A percentile compares a stretch with the other conserved stretches of the same genome.
Evolutionary conservation across 2,888 invertebrate genomes (phyloP).

Genomic region (Drosophila meridionalis): DNA sequence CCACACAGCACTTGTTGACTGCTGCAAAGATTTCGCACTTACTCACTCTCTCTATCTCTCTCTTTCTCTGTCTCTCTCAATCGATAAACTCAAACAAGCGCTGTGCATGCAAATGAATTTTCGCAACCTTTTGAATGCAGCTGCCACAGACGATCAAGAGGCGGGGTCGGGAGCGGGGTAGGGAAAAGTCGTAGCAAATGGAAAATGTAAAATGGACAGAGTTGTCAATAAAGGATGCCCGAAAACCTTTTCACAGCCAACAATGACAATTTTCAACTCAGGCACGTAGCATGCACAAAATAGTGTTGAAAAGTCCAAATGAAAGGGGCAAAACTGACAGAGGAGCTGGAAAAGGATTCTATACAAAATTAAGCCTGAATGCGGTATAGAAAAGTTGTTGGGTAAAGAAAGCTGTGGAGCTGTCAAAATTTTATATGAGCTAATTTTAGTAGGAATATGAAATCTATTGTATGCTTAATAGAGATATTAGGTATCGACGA

Average conservation of each 20-base stretch:
- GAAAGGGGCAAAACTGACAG: neutral
- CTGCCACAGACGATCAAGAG: neutral
- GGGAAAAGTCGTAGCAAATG: neutral
- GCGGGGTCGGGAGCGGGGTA: neutral
- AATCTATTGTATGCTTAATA: neutral
- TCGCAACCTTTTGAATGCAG: slow-evolving; percentile 37
- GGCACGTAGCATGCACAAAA: slow-evolving; percentile 35
- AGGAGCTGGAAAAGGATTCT: neutral
- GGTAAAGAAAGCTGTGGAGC: neutral
- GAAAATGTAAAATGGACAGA: slow-evolving; percentile 16
- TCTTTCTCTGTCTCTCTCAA: slow-evolving; percentile 21
- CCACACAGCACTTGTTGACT: slow-evolving; percentile 29
- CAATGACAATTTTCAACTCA: slow-evolving; percentile 34
- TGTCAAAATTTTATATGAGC: neutral
- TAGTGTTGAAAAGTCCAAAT: slow-evolving; percentile 12
- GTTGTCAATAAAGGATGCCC: slow-evolving; percentile 11
- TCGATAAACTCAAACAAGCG: slow-evolving; percentile 58
- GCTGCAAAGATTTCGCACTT: neutral
- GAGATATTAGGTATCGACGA: neutral
- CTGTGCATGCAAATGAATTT: slow-evolving; percentile 63
- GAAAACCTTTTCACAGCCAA: slow-evolving; percentile 7
- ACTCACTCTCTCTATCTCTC: neutral
- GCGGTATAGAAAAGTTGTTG: neutral
- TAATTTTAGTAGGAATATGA: neutral
- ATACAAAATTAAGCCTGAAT: slow-evolving; percentile 4